Evolutionary conservation across 1,140 invertebrate species (phyloP), one percentile per base, ranked within the genome.

Genomic region (Philopotamus ludificatus): DNA sequence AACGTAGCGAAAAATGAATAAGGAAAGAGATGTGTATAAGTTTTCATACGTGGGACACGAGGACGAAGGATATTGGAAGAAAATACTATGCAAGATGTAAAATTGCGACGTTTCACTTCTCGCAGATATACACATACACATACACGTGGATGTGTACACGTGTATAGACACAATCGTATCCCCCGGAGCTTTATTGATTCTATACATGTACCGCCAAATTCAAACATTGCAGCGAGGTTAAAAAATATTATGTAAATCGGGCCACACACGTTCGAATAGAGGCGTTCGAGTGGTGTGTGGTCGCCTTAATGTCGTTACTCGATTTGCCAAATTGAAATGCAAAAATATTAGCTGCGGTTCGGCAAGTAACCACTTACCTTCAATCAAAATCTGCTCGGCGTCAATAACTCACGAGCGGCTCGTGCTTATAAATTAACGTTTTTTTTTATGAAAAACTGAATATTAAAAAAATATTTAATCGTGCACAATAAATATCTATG

Each of bases 1-100:
- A 58, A 66, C 41, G 47, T 41, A 63, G 60, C 34, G 51, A 63
- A 59, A 67, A 67, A 67, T 67, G 61, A 61, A 59, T 63, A 67
- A 67, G 53, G 66, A 67, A 67, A 60, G 42, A 22, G 50, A 63
- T 21, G 47, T 62, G 60, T 63, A 63, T 63, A 63, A 63, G 61
- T 63, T 63, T 53, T 63, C 61, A 54, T 63, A 63, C 61, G 61
- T 63, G 61, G 42, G 51, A 54, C 20, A 28, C 51, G 61, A 20
- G 49, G 44, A 54, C 50, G 61, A 63, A 63, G 50, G 61, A 63
- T 63, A 63, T 63, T 63, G 61, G n/a, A 63, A 53, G 61, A 54
- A 53, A 63, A 63, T 54, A 54, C 50, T 63, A 63, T 63, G 61
- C 61, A 63, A n/a, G 61, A 63, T 54, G 61, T 63, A 63, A 63